A percentile compares a stretch with the other conserved stretches of the same genome.
phyloP scores from a whole-genome alignment of 2,888 invertebrate species.

The Villa cingulata region DNA sequence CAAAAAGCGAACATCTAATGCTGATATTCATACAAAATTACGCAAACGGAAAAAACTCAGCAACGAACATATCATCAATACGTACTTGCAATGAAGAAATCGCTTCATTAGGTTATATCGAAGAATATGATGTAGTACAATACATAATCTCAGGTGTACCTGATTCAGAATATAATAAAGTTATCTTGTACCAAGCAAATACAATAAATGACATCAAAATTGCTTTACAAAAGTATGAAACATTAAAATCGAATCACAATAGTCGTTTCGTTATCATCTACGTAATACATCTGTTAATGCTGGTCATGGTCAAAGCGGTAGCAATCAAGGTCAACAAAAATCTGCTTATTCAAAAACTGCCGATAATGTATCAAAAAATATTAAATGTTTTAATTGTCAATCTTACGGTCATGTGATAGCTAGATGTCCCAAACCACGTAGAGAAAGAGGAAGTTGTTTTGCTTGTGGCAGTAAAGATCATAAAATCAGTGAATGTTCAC shows the following conservation, averaged over 20 bases:
- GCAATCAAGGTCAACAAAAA: not conserved
- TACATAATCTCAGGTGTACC: not conserved
- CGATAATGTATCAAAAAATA: no score
- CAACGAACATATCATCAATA: not conserved
- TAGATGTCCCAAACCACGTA: not conserved
- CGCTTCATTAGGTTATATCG: not conserved
- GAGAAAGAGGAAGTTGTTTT: not conserved
- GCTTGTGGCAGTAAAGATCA: no score
- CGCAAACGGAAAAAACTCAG: not conserved
- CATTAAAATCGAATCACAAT: not conserved
- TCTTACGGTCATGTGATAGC: not conserved
- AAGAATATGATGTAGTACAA: not conserved
- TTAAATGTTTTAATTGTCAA: not conserved
- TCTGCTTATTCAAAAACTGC: no score
- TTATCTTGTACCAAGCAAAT: not conserved
- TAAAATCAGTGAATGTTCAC: no score
- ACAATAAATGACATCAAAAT: not conserved
- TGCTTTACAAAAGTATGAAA: not conserved
- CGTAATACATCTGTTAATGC: not conserved
- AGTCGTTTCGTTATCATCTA: not conserved
- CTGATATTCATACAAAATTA: not conserved
- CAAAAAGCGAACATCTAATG: not conserved
- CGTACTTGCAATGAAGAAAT: not conserved
- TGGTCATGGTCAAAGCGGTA: not conserved
- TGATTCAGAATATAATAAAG: not conserved